A percentile compares a stretch with the other conserved stretches of the same genome.
Evolutionary conservation across 2,113 vertebrate genomes (phyloP).

Genomic region (Charina bottae): DNA sequence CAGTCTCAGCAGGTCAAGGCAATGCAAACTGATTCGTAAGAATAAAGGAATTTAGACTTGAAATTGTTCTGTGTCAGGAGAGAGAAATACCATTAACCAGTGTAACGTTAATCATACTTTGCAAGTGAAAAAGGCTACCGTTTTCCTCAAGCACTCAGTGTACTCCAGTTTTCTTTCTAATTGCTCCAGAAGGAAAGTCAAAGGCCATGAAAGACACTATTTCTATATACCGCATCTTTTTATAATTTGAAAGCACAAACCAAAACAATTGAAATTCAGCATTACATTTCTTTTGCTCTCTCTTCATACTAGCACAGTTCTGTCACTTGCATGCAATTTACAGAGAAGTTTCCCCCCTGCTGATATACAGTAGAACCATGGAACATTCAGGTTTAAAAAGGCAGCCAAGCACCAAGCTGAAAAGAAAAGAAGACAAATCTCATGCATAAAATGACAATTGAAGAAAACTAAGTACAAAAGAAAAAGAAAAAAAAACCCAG

Average conservation of each 20-base stretch:
- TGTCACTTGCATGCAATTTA: constrained; percentile 76
- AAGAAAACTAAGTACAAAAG: constrained; percentile 50
- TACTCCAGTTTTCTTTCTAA: constrained; percentile 37
- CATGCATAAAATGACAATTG: constrained; percentile 79
- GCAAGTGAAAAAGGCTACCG: constrained; percentile 23
- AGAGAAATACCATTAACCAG: constrained; percentile 47
- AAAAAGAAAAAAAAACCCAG: not conserved
- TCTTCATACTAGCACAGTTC: constrained; percentile 67
- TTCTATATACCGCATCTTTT: constrained; percentile 68
- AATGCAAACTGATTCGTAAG: constrained; percentile 46
- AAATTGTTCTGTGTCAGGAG: constrained; percentile 48
- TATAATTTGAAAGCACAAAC: constrained; percentile 66
- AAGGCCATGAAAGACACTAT: constrained; percentile 68
- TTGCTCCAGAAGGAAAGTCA: constrained; percentile 72
- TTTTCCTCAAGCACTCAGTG: constrained; percentile 4
- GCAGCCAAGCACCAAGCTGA: constrained; percentile 72
- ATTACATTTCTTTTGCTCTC: constrained; percentile 58
- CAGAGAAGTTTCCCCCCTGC: not conserved
- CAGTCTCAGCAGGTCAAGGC: constrained; percentile 40
- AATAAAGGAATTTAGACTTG: constrained; percentile 41
- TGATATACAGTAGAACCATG: constrained; percentile 71
- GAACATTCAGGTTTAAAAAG: constrained; percentile 68
- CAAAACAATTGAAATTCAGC: constrained; percentile 70
- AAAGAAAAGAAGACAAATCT: constrained; percentile 67
- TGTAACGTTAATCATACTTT: constrained; percentile 55